Conservation (phyloP, 2,797 vertebrate genomes). For the Enteromius treurensis region DNA sequence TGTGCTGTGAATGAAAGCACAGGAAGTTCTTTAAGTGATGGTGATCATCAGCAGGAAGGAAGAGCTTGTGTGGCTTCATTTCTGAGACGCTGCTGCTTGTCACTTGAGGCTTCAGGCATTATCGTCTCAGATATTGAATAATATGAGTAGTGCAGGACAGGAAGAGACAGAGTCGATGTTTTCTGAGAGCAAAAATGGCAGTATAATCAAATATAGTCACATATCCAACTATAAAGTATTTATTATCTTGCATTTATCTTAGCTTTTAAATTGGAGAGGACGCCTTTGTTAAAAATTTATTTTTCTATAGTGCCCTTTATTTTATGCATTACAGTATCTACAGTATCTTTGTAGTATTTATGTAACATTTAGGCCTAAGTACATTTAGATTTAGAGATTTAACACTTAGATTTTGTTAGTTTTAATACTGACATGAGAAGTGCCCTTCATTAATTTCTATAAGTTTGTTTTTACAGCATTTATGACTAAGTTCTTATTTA, state of each 20-base stretch:
- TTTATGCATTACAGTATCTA: not conserved
- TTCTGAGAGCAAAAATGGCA: conserved; percentile 72
- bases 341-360: not conserved
- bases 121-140: conserved; percentile 74
- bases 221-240: conserved; percentile 72
- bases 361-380: not conserved
- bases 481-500: not conserved
- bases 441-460: not conserved
- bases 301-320: not conserved
- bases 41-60: conserved; percentile 3
- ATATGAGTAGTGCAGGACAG: conserved; percentile 66
- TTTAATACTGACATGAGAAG: not conserved
- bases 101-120: conserved; percentile 68
- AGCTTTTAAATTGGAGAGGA: not conserved
- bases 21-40: not conserved
- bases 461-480: not conserved
- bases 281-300: not conserved
- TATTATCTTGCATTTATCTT: conserved; percentile 59
- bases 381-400: not conserved
- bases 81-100: conserved; percentile 69
- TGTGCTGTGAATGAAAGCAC: conserved; percentile 11
- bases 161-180: conserved; percentile 38
- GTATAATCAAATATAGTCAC: conserved; percentile 78
- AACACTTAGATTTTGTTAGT: not conserved
- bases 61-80: not conserved